Evolutionary conservation across 2,113 vertebrate genomes (phyloP).

Genomic region (Heptranchias perlo): DNA sequence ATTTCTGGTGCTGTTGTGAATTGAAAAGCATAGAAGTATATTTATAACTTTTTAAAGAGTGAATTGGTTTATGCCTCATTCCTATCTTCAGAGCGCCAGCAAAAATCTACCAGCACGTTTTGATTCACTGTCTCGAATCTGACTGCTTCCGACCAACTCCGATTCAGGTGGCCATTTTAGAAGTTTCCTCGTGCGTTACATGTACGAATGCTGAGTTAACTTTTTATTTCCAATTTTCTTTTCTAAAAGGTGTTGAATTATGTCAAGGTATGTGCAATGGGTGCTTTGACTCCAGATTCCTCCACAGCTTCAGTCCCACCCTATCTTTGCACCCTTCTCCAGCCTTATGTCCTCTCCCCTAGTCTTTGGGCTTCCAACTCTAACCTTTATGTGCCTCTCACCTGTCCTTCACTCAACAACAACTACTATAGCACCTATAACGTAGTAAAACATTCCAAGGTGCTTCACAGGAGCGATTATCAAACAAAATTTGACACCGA

Average conservation of each 20-base stretch:
- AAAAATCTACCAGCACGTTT: neutral
- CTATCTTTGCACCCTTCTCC: neutral
- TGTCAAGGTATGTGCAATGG: neutral
- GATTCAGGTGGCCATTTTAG: neutral
- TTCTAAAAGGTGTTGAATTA: neutral
- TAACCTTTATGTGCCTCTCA: neutral
- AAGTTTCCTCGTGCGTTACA: neutral
- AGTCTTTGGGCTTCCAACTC: neutral
- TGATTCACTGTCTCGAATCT: neutral
- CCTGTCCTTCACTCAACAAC: neutral
- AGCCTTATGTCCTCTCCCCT: neutral
- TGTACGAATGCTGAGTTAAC: neutral
- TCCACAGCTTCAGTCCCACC: neutral
- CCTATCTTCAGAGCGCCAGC: neutral
- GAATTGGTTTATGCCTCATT: neutral
- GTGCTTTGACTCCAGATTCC: neutral
- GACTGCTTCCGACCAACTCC: neutral
- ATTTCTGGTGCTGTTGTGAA: neutral
- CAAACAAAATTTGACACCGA: too few relatives aligned
- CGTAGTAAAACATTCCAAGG: too few relatives aligned
- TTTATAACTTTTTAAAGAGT: neutral
- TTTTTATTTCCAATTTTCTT: neutral
- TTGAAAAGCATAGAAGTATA: neutral
- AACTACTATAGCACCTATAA: too few relatives aligned
- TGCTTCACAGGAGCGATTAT: too few relatives aligned